Evolutionary conservation across 2,797 vertebrate species (phyloP).

Genomic region (Pipistrellus kuhlii): DNA sequence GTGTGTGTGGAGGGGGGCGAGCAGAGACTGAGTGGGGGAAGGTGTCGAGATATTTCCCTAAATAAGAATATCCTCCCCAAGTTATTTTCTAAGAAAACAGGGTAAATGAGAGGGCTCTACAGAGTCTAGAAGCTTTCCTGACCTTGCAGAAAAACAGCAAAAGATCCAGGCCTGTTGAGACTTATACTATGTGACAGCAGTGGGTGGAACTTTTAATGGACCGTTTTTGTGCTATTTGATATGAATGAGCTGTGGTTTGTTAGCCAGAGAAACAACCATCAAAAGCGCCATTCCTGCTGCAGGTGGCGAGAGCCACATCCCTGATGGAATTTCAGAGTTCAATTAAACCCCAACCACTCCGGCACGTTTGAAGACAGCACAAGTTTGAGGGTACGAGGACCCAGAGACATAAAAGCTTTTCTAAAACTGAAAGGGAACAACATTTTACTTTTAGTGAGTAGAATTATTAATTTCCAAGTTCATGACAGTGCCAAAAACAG

Average conservation of each 20-base stretch:
- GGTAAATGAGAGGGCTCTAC: neutral
- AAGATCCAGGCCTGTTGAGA: neutral
- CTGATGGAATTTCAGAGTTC: conserved; percentile 50
- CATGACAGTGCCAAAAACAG: conserved; percentile 75
- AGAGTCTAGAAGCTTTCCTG: neutral
- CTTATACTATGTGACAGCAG: neutral
- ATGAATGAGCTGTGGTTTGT: conserved; percentile 20
- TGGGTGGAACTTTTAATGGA: neutral
- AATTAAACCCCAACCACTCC: conserved; percentile 43
- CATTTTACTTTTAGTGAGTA: conserved; percentile 68
- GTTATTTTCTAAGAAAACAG: conserved; percentile 38
- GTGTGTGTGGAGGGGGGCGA: neutral
- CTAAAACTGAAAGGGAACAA: conserved; percentile 68
- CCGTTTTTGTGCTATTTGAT: neutral
- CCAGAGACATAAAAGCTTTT: conserved; percentile 69
- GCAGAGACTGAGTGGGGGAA: neutral
- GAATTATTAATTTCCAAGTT: conserved; percentile 77
- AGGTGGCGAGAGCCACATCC: neutral
- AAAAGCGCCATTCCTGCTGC: neutral
- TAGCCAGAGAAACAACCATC: conserved; percentile 47
- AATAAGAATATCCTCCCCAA: neutral
- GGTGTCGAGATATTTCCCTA: neutral
- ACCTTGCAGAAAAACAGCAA: neutral
- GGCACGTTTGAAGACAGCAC: conserved; percentile 32
- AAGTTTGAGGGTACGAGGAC: conserved; percentile 37